Evolutionary conservation across 37 sponge, comb jelly and placozoan genomes (phyloP), one percentile per base, ranked within the genome.

Genomic region (Mnemiopsis leidyi): DNA sequence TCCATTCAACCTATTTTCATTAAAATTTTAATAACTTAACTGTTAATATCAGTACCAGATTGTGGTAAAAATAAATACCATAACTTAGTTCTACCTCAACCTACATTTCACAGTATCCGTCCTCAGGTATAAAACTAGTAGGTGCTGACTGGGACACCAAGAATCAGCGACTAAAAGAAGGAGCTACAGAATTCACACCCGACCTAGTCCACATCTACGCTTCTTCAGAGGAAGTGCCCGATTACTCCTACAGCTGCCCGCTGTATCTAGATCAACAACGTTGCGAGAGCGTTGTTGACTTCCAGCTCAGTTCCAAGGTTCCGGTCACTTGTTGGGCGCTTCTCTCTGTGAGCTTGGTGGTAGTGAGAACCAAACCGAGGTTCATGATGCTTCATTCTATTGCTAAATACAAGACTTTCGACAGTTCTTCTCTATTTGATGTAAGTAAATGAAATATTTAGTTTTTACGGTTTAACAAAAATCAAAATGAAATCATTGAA

Each of bases 361-460:
- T 85, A n/a, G 36, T 85, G 25, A 85, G 90, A 39, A n/a, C n/a
- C 48, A 85, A 85, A 39, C 32, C 32, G 24, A 18, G 38, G 29
- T 85, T 85, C 48, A n/a, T 39, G 26, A 9, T 85, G 28, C 33
- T 39, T 21, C 18, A 23, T 25, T 7, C 13, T 1, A 85, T n/a
- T 24, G 2, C 23, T 24, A 85, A 38, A 39, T 23, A 35, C 30
- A 18, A 33, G 28, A 7, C 90, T 9, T 32, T 85, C 90, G 36
- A 28, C 26, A 32, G n/a, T 39, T 85, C 90, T 3, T 85, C 90
- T 85, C 35, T 85, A n/a, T 85, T 85, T 39, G 90, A 85, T 18
- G 90, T 85, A 21, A 85, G 90, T 77, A 33, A 18, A 48, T 18
- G 2, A 71, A 71, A 29, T 71, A 71, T 7, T 28, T n/a, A 71